phyloP scores from a whole-genome alignment of 2,888 invertebrate species.

The Malthinus flaveolus region DNA sequence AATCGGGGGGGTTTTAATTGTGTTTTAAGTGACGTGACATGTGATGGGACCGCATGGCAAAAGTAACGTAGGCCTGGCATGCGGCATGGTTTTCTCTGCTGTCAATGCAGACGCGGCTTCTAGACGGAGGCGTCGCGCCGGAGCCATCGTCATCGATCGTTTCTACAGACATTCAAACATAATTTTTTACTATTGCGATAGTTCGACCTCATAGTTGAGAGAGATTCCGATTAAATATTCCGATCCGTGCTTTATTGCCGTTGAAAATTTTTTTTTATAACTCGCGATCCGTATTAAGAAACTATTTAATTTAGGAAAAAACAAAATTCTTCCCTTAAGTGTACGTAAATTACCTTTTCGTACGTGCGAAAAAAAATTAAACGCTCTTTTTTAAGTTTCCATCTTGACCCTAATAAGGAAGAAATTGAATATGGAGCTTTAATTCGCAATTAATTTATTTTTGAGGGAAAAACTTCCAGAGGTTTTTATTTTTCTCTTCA shows the following conservation, averaged over 20 bases:
- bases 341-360: too few relatives aligned
- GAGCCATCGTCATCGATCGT: conserved; percentile 53
- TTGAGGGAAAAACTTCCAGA: too few relatives aligned
- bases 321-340: background rate
- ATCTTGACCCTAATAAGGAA: too few relatives aligned
- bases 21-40: background rate
- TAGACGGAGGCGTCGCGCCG: conserved; percentile 49
- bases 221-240: conserved; percentile 33
- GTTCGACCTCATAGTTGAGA: conserved; percentile 33
- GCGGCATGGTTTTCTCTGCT: conserved; percentile 26
- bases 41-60: conserved; percentile 16
- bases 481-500: too few relatives aligned
- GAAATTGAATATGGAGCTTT: too few relatives aligned
- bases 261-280: conserved; percentile 17
- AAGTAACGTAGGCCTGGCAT: conserved; percentile 22
- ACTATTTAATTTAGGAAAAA: conserved; percentile 4
- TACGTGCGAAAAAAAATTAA: too few relatives aligned
- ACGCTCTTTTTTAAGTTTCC: too few relatives aligned
- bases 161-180: conserved; percentile 46
- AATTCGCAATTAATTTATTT: too few relatives aligned
- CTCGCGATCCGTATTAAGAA: conserved; percentile 14
- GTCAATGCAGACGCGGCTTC: conserved; percentile 46
- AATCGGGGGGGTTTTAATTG: too few relatives aligned
- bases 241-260: conserved; percentile 29
- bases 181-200: conserved; percentile 47